Base-by-base conservation (phyloP, 2,113 vertebrate genomes). In the Channa maculata region DNA sequence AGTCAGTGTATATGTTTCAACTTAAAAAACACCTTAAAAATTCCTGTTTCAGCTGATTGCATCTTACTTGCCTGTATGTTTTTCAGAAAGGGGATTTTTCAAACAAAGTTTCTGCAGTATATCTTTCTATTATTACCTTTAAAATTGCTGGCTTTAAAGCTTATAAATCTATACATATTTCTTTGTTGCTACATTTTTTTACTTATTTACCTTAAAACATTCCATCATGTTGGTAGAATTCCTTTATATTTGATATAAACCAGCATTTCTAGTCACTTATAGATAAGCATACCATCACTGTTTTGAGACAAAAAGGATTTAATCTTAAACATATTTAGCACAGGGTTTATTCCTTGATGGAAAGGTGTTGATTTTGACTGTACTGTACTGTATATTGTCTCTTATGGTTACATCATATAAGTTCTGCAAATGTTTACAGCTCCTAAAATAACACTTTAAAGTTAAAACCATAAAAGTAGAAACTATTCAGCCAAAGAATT, bases 1-100 rank as follows among this genome's bases (percentile, higher is more conserved):
- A 74, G 64, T 80, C 49, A 0, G 46, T 82, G 85, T 90, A 88
- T 86, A 89, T 80, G 51, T 86, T 75, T 24, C 78, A 79, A 71
- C 48, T n/a, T 70, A 58, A 12, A 60, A 59, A 44, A 24, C 34
- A 55, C 15, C n/a, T 39, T 72, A 15, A 65, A 24, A 24, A 1
- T 24, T 24, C 24, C 24, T 24, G 24, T 41, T 50, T 59, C n/a
- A 54, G 39, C 51, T 68, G 24, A 69, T 24, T 24, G 24, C 39
- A 49, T 73, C 38, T 66, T 15, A 8, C 2, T 4, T 33, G 15
- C 37, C n/a, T 61, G 41, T 63, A 11, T 60, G 6, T 54, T 65
- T 51, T 33, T 83, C 0, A 69, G 65, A 58, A 14, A 24, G 63
- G 57, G 48, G 49, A 64, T 70, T 73, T 41, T 57, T 71, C 62